Base-by-base conservation (phyloP, 1,140 invertebrate species). In the Drosophila kurseongensis region DNA sequence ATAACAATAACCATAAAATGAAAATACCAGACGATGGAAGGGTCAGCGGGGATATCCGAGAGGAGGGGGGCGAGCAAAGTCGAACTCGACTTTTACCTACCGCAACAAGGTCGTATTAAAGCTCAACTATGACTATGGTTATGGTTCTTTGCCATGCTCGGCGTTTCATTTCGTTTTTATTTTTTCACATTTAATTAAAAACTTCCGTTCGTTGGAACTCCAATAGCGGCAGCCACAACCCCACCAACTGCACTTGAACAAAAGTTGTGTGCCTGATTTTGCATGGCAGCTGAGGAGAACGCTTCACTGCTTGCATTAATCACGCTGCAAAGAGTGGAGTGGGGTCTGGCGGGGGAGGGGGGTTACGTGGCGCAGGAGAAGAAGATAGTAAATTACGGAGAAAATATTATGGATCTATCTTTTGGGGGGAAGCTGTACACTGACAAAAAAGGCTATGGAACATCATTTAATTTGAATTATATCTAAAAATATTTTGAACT, bases 171-270 rank as follows among this genome's bases (percentile, higher is more conserved):
- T 41, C 12, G 35, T 32, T 65, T 66, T n/a, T 66, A 32, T 65
- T 66, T 63, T 35, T 57, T 40, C 51, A 75, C 56, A 83, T 74
- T 84, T 80, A 73, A 88, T 88, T 83, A 88, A 83, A 67, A 83
- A 88, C 83, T 88, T 88, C 79, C 79, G 76, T 79, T 77, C 23
- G 18, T 12, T 29, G 60, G 56, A 77, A 59, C 67, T 78, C 44
- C 44, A 45, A 48, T n/a, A 29, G 23, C 18, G 23, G 23, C 14
- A 5, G 14, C 14, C n/a, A n/a, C 42, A 45, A 23, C 13, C 27
- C 47, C 27, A 69, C 14, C 40, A 81, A 73, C 79, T 75, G 58
- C 66, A 80, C 80, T 80, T 42, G 61, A 75, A 47, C 29, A 18
- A 55, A 42, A 54, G 71, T 52, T 75, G 52, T 51, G 45, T 41